These are phyloP conservation scores for Hippocampus comes DNA, from an alignment of 2,113 vertebrate genomes.

Conservation along the genomic window DNA sequence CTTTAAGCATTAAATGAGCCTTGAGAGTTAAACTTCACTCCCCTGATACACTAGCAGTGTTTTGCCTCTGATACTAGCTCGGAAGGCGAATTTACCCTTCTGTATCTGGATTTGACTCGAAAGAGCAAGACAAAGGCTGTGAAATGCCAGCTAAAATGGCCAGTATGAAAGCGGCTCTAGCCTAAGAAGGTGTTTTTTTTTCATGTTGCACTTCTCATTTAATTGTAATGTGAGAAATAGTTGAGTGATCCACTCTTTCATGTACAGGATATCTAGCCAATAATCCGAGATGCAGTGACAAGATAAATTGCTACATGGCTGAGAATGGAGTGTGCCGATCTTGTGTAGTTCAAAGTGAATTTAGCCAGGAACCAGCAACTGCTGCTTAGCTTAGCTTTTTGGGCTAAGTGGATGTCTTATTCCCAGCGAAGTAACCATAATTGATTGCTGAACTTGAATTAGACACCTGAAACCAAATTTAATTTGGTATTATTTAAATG, in stretches of 20 bases:
- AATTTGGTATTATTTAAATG: conserved; percentile 15
- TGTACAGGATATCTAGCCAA: not conserved
- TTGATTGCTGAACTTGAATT: not conserved
- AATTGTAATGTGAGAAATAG: not conserved
- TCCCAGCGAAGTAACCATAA: not conserved
- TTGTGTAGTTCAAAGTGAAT: not conserved
- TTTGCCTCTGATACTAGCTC: not conserved
- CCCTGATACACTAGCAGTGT: not conserved
- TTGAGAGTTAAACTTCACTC: not conserved
- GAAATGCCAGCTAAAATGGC: not conserved
- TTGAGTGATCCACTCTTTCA: not conserved
- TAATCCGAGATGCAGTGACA: not conserved
- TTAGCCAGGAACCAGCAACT: not conserved
- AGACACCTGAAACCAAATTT: conserved; percentile 1
- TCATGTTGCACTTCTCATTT: not conserved
- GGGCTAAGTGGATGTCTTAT: conserved; percentile 16
- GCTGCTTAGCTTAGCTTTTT: not conserved
- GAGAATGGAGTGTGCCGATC: not conserved
- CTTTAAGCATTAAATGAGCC: not conserved
- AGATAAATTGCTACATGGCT: not conserved
- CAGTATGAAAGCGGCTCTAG: not conserved
- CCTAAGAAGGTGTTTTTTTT: not conserved
- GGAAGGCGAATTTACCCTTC: not conserved
- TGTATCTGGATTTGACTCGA: no score
- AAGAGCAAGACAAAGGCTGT: not conserved